Conservation (phyloP, 2,113 vertebrate genomes). For the Syrrhaptes paradoxus region DNA sequence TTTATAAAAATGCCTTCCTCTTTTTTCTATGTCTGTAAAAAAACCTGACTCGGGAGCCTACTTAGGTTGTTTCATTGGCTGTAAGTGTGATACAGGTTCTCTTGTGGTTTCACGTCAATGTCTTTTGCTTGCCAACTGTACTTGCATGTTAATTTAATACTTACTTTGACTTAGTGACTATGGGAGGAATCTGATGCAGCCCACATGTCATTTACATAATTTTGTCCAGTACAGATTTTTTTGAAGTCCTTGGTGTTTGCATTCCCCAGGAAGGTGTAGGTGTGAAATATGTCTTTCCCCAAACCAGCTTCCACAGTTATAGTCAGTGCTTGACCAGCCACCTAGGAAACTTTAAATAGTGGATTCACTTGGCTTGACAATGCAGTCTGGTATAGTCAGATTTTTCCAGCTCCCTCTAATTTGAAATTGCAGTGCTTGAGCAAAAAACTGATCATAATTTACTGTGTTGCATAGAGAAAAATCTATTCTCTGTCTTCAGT, state of each 20-base stretch:
- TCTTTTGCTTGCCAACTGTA: background rate
- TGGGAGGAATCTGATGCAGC: background rate
- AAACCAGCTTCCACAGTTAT: background rate
- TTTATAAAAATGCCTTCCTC: background rate
- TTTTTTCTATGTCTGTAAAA: background rate
- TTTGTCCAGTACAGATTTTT: background rate
- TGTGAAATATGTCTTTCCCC: constrained; percentile 10
- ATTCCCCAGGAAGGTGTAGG: constrained; percentile 25
- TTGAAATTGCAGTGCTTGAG: background rate
- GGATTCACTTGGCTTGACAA: background rate
- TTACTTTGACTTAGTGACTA: background rate
- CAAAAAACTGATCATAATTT: background rate
- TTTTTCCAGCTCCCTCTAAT: constrained; percentile 17
- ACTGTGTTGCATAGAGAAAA: background rate
- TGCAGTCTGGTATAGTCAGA: background rate
- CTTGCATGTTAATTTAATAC: background rate
- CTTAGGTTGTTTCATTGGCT: background rate
- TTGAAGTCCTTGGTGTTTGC: constrained; percentile 2
- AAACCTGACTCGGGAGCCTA: background rate
- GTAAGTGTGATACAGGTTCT: background rate
- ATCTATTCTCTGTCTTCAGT: background rate
- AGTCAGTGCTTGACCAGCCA: constrained; percentile 9
- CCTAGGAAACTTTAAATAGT: background rate
- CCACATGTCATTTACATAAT: background rate
- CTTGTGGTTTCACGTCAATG: background rate